Evolutionary conservation across 23 tunicate species (phyloP).

Genomic region (Styela clava): DNA sequence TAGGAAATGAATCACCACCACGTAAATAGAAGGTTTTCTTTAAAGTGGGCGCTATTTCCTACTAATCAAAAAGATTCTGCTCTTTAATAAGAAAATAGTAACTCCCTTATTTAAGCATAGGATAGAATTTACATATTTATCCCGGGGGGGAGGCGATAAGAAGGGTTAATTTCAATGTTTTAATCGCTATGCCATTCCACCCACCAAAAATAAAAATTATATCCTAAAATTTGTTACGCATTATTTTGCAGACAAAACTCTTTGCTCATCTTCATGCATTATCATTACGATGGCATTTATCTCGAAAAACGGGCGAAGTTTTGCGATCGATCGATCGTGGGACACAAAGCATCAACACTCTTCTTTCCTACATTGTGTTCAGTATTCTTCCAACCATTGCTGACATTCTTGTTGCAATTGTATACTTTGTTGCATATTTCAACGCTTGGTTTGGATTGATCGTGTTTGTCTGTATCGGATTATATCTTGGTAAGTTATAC

Average conservation of each 20-base stretch:
- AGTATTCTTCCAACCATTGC: conserved; percentile 83
- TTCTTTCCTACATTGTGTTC: conserved; percentile 82
- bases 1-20: too few species aligned
- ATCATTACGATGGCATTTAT: conserved; percentile 94
- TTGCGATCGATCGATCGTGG: conserved; percentile 95
- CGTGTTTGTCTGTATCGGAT: conserved; percentile 61
- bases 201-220: too few species aligned
- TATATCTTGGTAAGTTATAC: conserved; percentile 75
- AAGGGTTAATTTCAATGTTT: too few species aligned
- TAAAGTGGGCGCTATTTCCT: too few species aligned
- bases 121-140: too few species aligned
- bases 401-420: conserved; percentile 89
- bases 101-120: too few species aligned
- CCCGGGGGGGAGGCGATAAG: too few species aligned
- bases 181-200: too few species aligned
- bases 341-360: conserved; percentile 79
- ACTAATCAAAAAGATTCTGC: too few species aligned
- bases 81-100: too few species aligned
- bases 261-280: conserved; percentile 78
- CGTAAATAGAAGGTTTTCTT: too few species aligned
- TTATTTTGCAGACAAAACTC: background rate
- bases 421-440: conserved; percentile 80
- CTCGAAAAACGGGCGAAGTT: conserved; percentile 96
- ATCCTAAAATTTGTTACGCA: too few species aligned
- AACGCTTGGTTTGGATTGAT: conserved; percentile 90